phyloP scores from a whole-genome alignment of 2,888 invertebrate genomes.

The Aspidiotus rigidus region DNA sequence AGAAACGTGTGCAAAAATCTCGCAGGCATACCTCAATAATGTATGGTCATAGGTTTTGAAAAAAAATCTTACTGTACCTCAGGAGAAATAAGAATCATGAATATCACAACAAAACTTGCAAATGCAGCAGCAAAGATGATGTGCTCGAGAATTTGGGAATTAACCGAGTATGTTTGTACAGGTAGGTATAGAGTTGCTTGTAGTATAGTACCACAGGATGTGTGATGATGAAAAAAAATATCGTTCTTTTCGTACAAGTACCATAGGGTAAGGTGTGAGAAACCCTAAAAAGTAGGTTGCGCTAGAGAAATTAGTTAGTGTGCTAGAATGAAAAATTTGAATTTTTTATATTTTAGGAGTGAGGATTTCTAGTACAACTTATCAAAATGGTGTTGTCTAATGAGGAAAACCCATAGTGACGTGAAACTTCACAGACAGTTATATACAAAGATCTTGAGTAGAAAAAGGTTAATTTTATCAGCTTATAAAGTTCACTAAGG shows the following conservation, averaged over 20 bases:
- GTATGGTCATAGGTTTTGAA: background rate
- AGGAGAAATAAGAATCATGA: background rate
- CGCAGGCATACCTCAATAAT: conserved; percentile 2
- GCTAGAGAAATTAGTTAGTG: conserved; percentile 1
- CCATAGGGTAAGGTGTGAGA: background rate
- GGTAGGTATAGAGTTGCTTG: background rate
- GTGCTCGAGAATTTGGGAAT: background rate
- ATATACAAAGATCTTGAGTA: too few species aligned
- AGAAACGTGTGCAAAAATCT: background rate
- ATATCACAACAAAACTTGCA: background rate
- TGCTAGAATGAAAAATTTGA: conserved; percentile 1
- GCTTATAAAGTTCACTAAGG: background rate
- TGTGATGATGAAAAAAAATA: background rate
- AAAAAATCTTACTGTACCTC: background rate
- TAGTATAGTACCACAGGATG: background rate
- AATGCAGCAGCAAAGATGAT: background rate
- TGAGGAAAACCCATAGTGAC: conserved; percentile 1
- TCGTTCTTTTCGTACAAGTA: background rate
- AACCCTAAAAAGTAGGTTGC: background rate
- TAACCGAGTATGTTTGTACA: background rate
- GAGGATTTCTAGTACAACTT: background rate
- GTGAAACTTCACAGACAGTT: background rate
- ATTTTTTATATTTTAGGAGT: conserved; percentile 1
- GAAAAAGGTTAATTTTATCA: conserved; percentile 1
- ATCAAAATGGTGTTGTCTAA: background rate